Percentiles rank a stretch among this genome's conserved stretches.
Evolutionary conservation across 2,797 vertebrate species (phyloP).

Genomic region (Spinibarbus caldwelli): DNA sequence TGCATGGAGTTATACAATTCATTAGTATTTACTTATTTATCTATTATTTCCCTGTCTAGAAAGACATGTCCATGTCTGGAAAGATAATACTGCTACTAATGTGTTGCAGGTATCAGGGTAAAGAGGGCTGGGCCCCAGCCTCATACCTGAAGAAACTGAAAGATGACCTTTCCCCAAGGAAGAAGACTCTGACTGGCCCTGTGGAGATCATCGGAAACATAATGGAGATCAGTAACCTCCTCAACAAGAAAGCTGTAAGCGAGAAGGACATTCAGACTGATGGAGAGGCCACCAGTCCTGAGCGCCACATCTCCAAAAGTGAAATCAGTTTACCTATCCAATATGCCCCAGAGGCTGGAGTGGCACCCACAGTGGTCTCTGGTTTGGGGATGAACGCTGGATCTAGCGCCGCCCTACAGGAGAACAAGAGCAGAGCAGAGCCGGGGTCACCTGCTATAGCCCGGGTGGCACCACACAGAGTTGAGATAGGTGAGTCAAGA

Average conservation of each 20-base stretch:
- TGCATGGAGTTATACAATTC: background rate
- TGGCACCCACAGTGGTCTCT: slow-evolving; percentile 64
- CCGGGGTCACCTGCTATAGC: slow-evolving; percentile 93
- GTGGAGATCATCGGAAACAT: slow-evolving; percentile 99
- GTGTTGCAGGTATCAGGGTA: slow-evolving; percentile 87
- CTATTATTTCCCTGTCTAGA: background rate
- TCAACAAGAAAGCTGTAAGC: slow-evolving; percentile 90
- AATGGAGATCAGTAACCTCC: slow-evolving; percentile 98
- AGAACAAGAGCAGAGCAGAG: slow-evolving; percentile 84
- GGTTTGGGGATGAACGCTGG: slow-evolving; percentile 51
- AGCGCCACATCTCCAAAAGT: slow-evolving; percentile 90
- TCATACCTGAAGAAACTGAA: slow-evolving; percentile 95
- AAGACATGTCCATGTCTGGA: too few species aligned
- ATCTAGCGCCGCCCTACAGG: slow-evolving; percentile 77
- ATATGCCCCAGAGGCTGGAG: slow-evolving; percentile 80
- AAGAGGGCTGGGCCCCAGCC: slow-evolving; percentile 98
- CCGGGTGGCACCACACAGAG: slow-evolving; percentile 93
- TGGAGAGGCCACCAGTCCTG: slow-evolving; percentile 76
- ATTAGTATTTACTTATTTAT: too few species aligned
- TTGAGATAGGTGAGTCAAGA: slow-evolving; percentile 90
- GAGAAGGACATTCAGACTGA: slow-evolving; percentile 90
- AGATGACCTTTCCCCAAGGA: slow-evolving; percentile 90
- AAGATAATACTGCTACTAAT: slow-evolving; percentile 1
- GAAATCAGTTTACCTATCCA: slow-evolving; percentile 97
- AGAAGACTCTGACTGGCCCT: slow-evolving; percentile 92